Percentiles rank a stretch among this genome's conserved stretches.
Evolutionary conservation across 2,888 invertebrate genomes (phyloP).

Genomic region (Ormyrus rosae): DNA sequence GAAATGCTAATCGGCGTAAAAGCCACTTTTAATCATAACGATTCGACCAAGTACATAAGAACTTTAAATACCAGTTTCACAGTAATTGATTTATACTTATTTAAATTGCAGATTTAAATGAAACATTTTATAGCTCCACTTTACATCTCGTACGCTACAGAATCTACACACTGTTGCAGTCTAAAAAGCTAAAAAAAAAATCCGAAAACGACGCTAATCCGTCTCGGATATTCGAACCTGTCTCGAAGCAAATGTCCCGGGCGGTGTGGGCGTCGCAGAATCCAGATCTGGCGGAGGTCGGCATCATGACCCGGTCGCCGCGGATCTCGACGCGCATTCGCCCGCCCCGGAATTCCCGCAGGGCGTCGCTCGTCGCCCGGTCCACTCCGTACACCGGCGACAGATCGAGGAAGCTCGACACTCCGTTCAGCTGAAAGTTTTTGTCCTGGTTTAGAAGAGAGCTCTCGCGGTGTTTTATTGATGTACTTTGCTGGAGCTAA

Average conservation of each 20-base stretch:
- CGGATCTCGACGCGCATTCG: constrained; percentile 72
- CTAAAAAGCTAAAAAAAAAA: constrained; percentile 17
- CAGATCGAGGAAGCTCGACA: constrained; percentile 78
- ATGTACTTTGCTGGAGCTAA: not conserved
- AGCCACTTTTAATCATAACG: too few relatives aligned
- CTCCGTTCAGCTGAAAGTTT: constrained; percentile 62
- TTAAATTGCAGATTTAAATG: too few relatives aligned
- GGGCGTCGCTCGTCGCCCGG: constrained; percentile 71
- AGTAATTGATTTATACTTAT: too few relatives aligned
- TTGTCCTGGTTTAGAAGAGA: constrained; percentile 1
- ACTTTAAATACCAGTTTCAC: too few relatives aligned
- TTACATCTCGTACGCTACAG: too few relatives aligned
- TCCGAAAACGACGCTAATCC: constrained; percentile 20
- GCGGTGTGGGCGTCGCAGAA: constrained; percentile 60
- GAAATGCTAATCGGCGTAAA: too few relatives aligned
- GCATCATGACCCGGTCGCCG: constrained; percentile 73
- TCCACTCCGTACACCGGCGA: constrained; percentile 78
- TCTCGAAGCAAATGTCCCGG: constrained; percentile 61
- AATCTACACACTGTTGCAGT: too few relatives aligned
- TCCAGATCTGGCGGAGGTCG: constrained; percentile 74
- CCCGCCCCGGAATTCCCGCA: constrained; percentile 76
- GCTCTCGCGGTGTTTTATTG: not conserved
- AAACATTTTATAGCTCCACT: too few relatives aligned
- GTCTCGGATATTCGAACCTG: constrained; percentile 55
- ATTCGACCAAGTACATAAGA: too few relatives aligned